phyloP scores from a whole-genome alignment of 37 sponge, comb jelly and placozoan species.

The Bolinopsis microptera region DNA sequence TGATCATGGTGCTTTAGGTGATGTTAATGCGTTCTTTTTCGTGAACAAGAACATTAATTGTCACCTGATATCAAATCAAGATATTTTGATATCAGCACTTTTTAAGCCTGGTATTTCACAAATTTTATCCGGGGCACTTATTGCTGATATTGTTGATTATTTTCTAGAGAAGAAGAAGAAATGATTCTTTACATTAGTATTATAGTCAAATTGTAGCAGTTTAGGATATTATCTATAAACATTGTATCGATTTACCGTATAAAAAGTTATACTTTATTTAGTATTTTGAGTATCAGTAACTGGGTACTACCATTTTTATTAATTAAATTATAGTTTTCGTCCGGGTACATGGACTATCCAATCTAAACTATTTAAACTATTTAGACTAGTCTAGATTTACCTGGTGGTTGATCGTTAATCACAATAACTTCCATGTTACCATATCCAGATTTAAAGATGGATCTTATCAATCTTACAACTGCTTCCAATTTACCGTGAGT shows the following conservation, averaged over 20 bases:
- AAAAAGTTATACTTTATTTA: too few relatives aligned
- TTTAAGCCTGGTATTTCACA: constrained; percentile 32
- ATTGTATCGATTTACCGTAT: too few relatives aligned
- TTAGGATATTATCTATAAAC: too few relatives aligned
- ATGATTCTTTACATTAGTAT: too few relatives aligned
- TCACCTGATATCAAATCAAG: constrained; percentile 7
- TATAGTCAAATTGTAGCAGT: too few relatives aligned
- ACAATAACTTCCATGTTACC: neutral
- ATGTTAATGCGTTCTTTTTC: neutral
- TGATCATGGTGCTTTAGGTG: constrained; percentile 6
- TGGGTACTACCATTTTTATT: too few relatives aligned
- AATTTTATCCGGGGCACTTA: constrained; percentile 12
- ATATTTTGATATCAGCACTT: neutral
- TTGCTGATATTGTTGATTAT: constrained; percentile 26
- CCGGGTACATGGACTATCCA: too few relatives aligned
- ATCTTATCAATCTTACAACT: neutral
- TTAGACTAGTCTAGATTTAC: too few relatives aligned
- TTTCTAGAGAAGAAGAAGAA: constrained; percentile 9
- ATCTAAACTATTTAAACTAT: too few relatives aligned
- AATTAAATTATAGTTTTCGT: too few relatives aligned
- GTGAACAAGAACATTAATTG: constrained; percentile 30
- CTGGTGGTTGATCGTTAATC: neutral
- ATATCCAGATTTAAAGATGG: neutral
- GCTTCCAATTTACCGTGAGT: neutral
- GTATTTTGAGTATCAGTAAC: too few relatives aligned